Conservation (phyloP, 2,888 invertebrate genomes). For the Ctena decussata region DNA sequence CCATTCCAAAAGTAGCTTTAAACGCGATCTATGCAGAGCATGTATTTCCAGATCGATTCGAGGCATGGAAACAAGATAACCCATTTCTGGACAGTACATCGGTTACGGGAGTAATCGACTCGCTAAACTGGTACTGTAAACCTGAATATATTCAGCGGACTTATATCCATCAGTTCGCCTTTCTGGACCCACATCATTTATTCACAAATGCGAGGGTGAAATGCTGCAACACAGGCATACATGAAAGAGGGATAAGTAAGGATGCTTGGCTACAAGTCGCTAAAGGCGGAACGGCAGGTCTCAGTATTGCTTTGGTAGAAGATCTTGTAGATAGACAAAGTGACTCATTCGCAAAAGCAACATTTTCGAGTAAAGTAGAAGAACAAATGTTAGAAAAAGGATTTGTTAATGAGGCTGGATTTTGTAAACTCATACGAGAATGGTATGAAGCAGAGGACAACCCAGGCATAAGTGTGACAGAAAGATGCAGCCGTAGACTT, state of each 20-base stretch:
- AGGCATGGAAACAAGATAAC: not conserved
- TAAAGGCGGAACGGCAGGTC: not conserved
- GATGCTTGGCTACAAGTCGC: not conserved
- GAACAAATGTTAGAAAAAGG: not conserved
- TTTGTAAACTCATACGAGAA: conserved; percentile 32
- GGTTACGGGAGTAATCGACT: not conserved
- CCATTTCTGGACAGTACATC: not conserved
- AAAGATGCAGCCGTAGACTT: conserved; percentile 33
- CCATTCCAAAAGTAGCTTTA: not conserved
- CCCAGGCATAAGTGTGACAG: conserved; percentile 32
- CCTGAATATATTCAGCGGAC: not conserved
- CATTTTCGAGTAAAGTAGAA: conserved; percentile 35
- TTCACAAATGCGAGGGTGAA: not conserved
- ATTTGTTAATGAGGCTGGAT: conserved; percentile 20
- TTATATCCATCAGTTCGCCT: not conserved
- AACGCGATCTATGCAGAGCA: not conserved
- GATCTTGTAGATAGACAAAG: conserved; percentile 52
- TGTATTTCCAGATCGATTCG: not conserved
- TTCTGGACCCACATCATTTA: conserved; percentile 16
- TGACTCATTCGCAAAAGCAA: conserved; percentile 28
- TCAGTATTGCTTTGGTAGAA: conserved; percentile 24
- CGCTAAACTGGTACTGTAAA: not conserved
- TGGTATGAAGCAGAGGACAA: conserved; percentile 43
- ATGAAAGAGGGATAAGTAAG: not conserved
- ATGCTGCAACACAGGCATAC: conserved; percentile 7